Evolutionary conservation across 2,797 vertebrate species (phyloP).

Genomic region (Rhinophrynus dorsalis): DNA sequence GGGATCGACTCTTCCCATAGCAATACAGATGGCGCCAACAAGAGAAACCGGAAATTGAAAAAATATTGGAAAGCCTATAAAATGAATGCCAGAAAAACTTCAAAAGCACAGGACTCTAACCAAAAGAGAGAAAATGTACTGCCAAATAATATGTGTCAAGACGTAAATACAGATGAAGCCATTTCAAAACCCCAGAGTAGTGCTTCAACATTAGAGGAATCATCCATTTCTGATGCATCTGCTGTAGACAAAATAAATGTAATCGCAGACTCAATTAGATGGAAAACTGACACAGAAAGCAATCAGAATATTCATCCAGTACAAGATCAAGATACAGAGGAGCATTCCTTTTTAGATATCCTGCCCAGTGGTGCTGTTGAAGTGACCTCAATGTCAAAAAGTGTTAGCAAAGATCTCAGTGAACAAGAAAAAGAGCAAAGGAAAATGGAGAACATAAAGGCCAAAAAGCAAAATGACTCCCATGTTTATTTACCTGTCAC

Average conservation of each 20-base stretch:
- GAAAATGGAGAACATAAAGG: constrained; percentile 78
- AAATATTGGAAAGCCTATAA: constrained; percentile 86
- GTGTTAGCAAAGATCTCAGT: constrained; percentile 60
- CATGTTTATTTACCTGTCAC: constrained; percentile 85
- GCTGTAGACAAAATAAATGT: constrained; percentile 27
- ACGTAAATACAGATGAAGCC: constrained; percentile 42
- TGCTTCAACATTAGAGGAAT: constrained; percentile 50
- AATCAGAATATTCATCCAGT: background rate
- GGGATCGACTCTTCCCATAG: constrained; percentile 92
- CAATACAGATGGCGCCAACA: constrained; percentile 88
- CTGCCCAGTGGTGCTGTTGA: constrained; percentile 75
- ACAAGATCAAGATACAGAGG: constrained; percentile 52
- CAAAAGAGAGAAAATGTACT: constrained; percentile 49
- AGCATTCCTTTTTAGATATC: constrained; percentile 66
- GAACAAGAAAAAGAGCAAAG: constrained; percentile 76
- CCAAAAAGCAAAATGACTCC: constrained; percentile 65
- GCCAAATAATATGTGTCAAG: constrained; percentile 51
- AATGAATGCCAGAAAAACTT: constrained; percentile 58
- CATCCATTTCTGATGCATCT: constrained; percentile 40
- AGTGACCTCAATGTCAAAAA: constrained; percentile 53
- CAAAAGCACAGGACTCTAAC: constrained; percentile 51
- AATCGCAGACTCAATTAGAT: background rate
- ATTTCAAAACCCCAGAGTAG: constrained; percentile 41
- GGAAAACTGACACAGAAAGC: background rate
- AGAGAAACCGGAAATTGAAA: constrained; percentile 94